Evolutionary conservation across 2,797 vertebrate genomes (phyloP), one percentile per base, ranked within the genome.

Genomic region (Dendrocincla fuliginosa): DNA sequence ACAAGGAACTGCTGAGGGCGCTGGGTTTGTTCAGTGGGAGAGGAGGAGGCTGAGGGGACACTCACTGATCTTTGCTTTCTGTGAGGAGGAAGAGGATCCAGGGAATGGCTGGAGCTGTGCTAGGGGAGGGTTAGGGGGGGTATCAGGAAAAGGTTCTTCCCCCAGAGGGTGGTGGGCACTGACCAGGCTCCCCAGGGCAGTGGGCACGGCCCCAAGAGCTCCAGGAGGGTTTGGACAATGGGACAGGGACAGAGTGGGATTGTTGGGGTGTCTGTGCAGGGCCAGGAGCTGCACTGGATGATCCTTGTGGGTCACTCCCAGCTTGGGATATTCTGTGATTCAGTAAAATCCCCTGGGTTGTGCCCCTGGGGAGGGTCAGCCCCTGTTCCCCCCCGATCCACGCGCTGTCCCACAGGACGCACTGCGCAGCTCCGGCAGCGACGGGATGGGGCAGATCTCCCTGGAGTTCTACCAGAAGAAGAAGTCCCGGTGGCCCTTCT

Each of bases 401-500:
- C 9, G 1, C 5, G 39, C 32, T 73, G 28, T 70, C n/a, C 30
- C 74, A 6, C 74, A 99, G 99, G 99, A 99, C 1, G 99, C 99
- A 1, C 91, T 99, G 94, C 98, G 98, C 84, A 98, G 97, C 96
- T 98, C 99, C 0, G 99, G 99, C 82, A 99, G 98, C 5, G 99
- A 99, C 6, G 99, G 99, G 24, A 98, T 99, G 96, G 99, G 99
- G 2, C 99, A 99, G 93, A 99, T 99, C 96, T 99, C 99, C 7
- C 93, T 99, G 97, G 99, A 99, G 97, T 99, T 99, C 96, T 99
- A 99, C 96, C 99, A 99, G 98, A 99, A 99, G 97, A 99, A 99
- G 97, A 99, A 99, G 77, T 99, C 99, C 0, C 99, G 99, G 14
- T 99, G 99, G 99, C 99, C 99, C 3, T 99, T 99, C 95, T 99